These are phyloP conservation scores for Drepana arcuata DNA, from an alignment of 1,140 invertebrate species.

Conservation along the genomic window DNA sequence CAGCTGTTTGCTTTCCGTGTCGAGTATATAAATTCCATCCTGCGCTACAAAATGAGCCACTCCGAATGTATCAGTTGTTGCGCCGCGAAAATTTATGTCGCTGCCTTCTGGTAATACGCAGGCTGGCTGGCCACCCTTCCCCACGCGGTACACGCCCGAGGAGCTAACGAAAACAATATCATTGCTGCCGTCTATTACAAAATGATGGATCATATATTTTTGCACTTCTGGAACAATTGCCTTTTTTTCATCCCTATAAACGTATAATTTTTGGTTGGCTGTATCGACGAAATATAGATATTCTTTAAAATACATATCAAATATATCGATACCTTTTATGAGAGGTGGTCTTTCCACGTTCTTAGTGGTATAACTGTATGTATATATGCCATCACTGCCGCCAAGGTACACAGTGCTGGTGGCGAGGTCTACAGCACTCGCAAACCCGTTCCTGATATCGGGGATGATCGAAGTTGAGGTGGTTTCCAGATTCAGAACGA, in stretches of 20 bases:
- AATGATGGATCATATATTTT: constrained; percentile 30
- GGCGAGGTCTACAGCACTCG: constrained; percentile 28
- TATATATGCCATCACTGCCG: constrained; percentile 34
- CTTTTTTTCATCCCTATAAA: constrained; percentile 14
- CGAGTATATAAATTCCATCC: constrained; percentile 27
- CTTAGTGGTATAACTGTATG: constrained; percentile 22
- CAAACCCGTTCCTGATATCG: constrained; percentile 32
- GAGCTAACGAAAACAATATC: constrained; percentile 28
- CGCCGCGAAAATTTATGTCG: constrained; percentile 21
- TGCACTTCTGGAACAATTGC: constrained; percentile 16
- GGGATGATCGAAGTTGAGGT: constrained; percentile 17
- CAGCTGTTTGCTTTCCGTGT: constrained; percentile 13
- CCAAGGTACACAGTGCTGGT: constrained; percentile 26
- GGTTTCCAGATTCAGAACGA: constrained; percentile 24
- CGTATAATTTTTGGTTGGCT: constrained; percentile 21
- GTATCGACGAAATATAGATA: constrained; percentile 34
- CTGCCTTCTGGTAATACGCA: constrained; percentile 10
- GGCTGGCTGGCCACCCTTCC: constrained; percentile 12
- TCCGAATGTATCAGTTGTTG: constrained; percentile 20
- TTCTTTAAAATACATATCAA: constrained; percentile 32
- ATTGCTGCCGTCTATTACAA: constrained; percentile 17
- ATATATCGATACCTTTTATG: constrained; percentile 24
- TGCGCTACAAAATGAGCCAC: constrained; percentile 22
- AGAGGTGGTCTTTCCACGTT: constrained; percentile 20
- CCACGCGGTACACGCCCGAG: constrained; percentile 19